phyloP scores from a whole-genome alignment of 2,888 invertebrate species.

The Frankliniella fusca region DNA sequence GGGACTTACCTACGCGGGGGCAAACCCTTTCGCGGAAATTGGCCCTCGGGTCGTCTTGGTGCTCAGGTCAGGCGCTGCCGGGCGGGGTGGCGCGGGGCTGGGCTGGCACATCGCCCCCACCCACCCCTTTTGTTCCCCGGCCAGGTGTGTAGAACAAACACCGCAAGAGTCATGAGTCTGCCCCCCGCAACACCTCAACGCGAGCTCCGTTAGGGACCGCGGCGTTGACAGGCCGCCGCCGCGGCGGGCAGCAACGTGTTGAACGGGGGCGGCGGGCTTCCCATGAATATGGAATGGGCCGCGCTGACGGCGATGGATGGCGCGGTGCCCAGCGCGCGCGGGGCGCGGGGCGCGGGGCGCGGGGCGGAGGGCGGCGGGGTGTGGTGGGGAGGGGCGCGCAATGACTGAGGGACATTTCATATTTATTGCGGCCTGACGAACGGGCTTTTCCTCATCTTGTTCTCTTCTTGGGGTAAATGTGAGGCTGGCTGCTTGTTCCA shows the following conservation, averaged over 20 bases:
- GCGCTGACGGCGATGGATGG: constrained; percentile 6
- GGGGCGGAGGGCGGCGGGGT: background rate
- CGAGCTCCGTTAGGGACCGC: background rate
- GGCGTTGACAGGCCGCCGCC: background rate
- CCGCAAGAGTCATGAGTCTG: too few relatives aligned
- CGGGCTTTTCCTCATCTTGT: too few relatives aligned
- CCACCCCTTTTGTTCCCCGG: background rate
- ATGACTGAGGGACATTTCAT: background rate
- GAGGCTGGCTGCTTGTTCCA: too few relatives aligned
- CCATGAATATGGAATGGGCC: constrained; percentile 21
- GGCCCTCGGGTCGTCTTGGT: too few relatives aligned
- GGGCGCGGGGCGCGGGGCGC: background rate
- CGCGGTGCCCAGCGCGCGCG: background rate
- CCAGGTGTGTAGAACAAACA: too few relatives aligned
- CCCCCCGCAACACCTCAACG: too few relatives aligned
- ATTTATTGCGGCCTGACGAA: background rate
- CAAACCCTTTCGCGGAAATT: too few relatives aligned
- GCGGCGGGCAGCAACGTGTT: background rate
- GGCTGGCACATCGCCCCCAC: background rate
- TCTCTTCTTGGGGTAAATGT: too few relatives aligned
- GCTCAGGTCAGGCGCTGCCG: too few relatives aligned
- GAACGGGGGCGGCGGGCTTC: background rate
- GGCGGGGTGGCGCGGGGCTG: background rate
- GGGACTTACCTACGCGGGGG: too few relatives aligned
- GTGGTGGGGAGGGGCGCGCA: background rate